Evolutionary conservation across 1,140 invertebrate species (phyloP).

Genomic region (Drosophila murphyi): DNA sequence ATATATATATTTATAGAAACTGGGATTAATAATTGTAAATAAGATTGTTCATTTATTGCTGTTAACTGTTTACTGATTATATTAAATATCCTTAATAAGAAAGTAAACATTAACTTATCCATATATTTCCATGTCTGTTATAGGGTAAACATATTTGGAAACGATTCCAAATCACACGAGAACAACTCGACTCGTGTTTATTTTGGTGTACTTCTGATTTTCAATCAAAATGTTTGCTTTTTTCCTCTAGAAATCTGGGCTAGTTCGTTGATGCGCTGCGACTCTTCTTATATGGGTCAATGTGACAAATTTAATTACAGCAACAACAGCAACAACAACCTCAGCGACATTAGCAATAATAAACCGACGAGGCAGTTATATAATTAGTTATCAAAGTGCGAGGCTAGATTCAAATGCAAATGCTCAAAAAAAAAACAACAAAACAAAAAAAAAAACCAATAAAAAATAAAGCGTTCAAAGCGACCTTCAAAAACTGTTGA

Average conservation of each 20-base stretch:
- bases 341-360: not conserved
- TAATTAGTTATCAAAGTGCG: slow-evolving; percentile 29
- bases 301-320: slow-evolving; percentile 43
- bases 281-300: slow-evolving; percentile 47
- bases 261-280: not conserved
- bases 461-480: not conserved
- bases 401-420: slow-evolving; percentile 48
- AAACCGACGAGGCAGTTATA: slow-evolving; percentile 9
- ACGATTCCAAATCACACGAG: too few species aligned
- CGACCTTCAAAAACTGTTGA: slow-evolving; percentile 37
- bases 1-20: too few species aligned
- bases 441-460: not conserved
- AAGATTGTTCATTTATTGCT: too few species aligned
- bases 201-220: slow-evolving; percentile 9
- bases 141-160: too few species aligned
- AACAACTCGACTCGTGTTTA: not conserved
- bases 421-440: slow-evolving; percentile 27
- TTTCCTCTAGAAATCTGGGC: not conserved
- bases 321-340: slow-evolving; percentile 5
- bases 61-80: too few species aligned
- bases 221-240: slow-evolving; percentile 7
- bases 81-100: too few species aligned
- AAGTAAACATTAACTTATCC: too few species aligned
- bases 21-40: too few species aligned
- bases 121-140: too few species aligned